Evolutionary conservation across 2,113 vertebrate species (phyloP).

Genomic region (Girardinichthys multiradiatus): DNA sequence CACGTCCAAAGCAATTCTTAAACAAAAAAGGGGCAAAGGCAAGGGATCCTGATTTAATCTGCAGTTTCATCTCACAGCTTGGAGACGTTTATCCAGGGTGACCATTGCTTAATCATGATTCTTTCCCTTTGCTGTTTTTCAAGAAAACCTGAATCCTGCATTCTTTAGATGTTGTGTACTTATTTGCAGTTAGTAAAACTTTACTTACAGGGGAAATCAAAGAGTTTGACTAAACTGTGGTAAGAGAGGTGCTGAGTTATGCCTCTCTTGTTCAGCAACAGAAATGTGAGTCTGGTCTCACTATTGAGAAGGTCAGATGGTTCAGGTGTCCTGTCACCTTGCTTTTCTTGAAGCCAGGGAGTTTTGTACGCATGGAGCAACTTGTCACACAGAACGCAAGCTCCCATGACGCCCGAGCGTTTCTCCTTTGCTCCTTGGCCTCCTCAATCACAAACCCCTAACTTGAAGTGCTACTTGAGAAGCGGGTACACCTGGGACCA

Average conservation of each 20-base stretch:
- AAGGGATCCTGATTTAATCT: too few species aligned
- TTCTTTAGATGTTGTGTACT: neutral
- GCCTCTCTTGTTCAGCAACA: constrained; percentile 30
- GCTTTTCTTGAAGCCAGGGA: constrained; percentile 57
- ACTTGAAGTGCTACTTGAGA: constrained; percentile 66
- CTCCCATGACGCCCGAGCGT: constrained; percentile 39
- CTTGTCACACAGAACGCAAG: constrained; percentile 54
- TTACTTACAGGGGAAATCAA: neutral
- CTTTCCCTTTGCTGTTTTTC: too few species aligned
- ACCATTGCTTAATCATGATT: too few species aligned
- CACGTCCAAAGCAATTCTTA: too few species aligned
- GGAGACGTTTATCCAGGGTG: too few species aligned
- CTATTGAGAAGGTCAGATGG: constrained; percentile 46
- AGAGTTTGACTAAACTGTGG: constrained; percentile 5
- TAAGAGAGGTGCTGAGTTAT: constrained; percentile 18
- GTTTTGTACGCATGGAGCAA: constrained; percentile 46
- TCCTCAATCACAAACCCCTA: constrained; percentile 39
- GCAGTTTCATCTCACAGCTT: too few species aligned
- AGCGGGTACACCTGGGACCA: constrained; percentile 70
- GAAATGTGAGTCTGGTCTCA: constrained; percentile 41
- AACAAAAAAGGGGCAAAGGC: too few species aligned
- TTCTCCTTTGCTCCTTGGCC: constrained; percentile 31
- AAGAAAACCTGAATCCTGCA: too few species aligned
- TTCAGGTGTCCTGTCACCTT: constrained; percentile 56
- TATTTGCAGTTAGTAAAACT: neutral